These are phyloP conservation scores for Aurelia coerulea DNA, from an alignment of 30 jellyfish, hydroid and myxozoan species.

Conservation along the genomic window DNA sequence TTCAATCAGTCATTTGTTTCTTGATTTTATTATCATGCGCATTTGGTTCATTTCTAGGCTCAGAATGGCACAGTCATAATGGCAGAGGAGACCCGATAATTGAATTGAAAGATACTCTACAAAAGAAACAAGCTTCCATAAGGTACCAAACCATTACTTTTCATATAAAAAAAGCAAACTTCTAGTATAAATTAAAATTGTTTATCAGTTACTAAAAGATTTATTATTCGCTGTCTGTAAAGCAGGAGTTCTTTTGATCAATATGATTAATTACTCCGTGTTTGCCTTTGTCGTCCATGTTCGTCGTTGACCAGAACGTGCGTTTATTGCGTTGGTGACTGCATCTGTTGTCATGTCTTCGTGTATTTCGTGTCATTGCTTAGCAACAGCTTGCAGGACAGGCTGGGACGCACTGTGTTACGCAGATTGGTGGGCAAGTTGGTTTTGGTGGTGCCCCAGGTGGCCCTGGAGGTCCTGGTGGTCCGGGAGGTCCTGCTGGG, in stretches of 20 bases:
- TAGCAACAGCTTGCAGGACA: conserved; percentile 88
- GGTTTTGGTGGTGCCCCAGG: conserved; percentile 99
- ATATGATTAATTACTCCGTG: background rate
- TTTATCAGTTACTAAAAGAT: background rate
- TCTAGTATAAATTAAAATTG: background rate
- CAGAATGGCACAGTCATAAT: too few species aligned
- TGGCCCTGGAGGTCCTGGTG: conserved; percentile 98
- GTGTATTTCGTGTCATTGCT: background rate
- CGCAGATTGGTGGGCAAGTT: conserved; percentile 89
- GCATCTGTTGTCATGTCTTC: background rate
- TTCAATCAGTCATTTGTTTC: too few species aligned
- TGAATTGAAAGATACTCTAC: background rate
- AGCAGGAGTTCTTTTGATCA: background rate
- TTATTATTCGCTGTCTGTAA: background rate
- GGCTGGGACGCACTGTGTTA: conserved; percentile 87
- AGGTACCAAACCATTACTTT: conserved; percentile 3
- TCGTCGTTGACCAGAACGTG: too few species aligned
- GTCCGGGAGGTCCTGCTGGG: conserved; percentile 99
- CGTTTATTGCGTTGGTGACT: too few species aligned
- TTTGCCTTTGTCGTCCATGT: too few species aligned
- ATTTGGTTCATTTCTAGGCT: too few species aligned
- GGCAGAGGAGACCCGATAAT: too few species aligned
- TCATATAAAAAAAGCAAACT: conserved; percentile 4
- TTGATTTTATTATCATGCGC: too few species aligned
- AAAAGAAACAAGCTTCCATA: background rate